Percentiles rank a stretch among this genome's conserved stretches.
These are phyloP conservation scores for Drosophila seguyi DNA, from an alignment of 1,140 invertebrate species.

Conservation along the genomic window DNA sequence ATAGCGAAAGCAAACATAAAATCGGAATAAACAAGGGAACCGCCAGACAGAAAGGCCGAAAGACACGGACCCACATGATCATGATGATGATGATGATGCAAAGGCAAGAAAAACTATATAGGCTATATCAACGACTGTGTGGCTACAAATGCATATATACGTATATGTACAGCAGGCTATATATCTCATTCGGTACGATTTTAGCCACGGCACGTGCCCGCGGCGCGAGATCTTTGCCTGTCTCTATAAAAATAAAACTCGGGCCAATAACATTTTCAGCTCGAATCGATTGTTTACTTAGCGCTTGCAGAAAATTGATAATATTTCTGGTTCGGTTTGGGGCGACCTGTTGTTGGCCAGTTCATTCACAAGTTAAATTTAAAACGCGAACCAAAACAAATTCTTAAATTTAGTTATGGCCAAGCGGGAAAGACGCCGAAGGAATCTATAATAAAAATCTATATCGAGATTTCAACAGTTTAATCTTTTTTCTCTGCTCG, in stretches of 20 bases:
- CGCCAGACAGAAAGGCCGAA: conserved; percentile 12
- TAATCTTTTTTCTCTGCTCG: conserved; percentile 7
- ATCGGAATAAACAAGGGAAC: conserved; percentile 39
- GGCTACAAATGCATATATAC: conserved; percentile 2
- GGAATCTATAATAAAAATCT: conserved; percentile 72
- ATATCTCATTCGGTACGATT: conserved; percentile 38
- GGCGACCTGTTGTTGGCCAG: conserved; percentile 48
- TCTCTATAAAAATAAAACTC: conserved; percentile 70
- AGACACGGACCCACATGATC: not conserved
- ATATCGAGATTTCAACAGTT: conserved; percentile 27
- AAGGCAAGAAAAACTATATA: conserved; percentile 38
- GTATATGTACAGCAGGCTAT: not conserved
- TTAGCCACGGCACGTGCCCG: conserved; percentile 73
- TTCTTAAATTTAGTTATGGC: conserved; percentile 81
- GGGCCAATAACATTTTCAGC: conserved; percentile 53
- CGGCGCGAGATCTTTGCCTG: conserved; percentile 26
- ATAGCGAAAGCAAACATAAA: conserved; percentile 40
- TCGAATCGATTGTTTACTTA: conserved; percentile 72
- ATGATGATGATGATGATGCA: conserved; percentile 25
- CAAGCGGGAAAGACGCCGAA: conserved; percentile 34
- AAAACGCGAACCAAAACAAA: conserved; percentile 81
- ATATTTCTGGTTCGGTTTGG: conserved; percentile 45
- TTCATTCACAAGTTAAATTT: conserved; percentile 76
- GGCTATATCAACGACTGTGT: conserved; percentile 20
- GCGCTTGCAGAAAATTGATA: conserved; percentile 66